These are phyloP conservation scores for Cephus rjabovi DNA, from an alignment of 2,888 invertebrate species.

Conservation along the genomic window DNA sequence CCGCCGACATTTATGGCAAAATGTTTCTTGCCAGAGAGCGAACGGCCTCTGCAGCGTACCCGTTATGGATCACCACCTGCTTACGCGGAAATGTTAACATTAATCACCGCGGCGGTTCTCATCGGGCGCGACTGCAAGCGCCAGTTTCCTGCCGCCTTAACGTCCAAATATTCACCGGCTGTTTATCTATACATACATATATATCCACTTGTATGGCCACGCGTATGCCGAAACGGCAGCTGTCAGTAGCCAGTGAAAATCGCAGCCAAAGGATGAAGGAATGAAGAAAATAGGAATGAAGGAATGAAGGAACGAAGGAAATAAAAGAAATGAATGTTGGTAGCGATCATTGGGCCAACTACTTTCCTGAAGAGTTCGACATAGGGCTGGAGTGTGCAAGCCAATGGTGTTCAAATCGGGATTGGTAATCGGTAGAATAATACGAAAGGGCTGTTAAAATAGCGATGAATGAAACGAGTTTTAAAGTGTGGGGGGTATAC, in stretches of 20 bases:
- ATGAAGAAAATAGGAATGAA: neutral
- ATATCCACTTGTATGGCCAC: neutral
- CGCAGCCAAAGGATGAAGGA: neutral
- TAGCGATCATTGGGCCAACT: neutral
- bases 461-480: neutral
- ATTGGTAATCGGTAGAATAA: neutral
- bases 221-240: neutral
- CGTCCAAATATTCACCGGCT: neutral
- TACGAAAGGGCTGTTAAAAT: conserved; percentile 4
- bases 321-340: neutral
- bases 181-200: neutral
- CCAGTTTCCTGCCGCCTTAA: neutral
- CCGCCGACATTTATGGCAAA: conserved; percentile 20
- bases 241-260: neutral
- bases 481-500: conserved; percentile 2
- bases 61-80: conserved; percentile 19
- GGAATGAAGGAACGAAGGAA: neutral
- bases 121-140: neutral
- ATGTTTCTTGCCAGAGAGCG: conserved; percentile 17
- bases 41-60: conserved; percentile 2
- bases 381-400: neutral
- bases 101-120: conserved; percentile 8
- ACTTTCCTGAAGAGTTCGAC: neutral
- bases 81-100: conserved; percentile 14
- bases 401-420: neutral